Percentiles rank a stretch among this genome's conserved stretches.
These are phyloP conservation scores for Eupithecia centaureata DNA, from an alignment of 2,888 invertebrate genomes.

Conservation along the genomic window DNA sequence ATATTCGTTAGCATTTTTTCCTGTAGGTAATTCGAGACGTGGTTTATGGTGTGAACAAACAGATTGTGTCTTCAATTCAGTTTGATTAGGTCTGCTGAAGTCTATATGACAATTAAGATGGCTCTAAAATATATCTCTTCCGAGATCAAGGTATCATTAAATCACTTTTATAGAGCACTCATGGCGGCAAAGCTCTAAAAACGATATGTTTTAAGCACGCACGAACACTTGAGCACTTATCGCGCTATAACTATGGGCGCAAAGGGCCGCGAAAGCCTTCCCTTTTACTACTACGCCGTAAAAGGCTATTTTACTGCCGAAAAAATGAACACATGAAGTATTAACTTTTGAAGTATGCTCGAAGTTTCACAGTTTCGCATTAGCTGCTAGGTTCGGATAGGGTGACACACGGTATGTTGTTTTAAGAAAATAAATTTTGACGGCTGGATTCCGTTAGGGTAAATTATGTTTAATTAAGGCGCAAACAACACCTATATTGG, in stretches of 20 bases:
- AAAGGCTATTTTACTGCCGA: constrained; percentile 45
- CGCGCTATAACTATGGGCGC: constrained; percentile 28
- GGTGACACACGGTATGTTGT: neutral
- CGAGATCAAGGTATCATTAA: neutral
- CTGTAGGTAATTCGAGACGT: too few species aligned
- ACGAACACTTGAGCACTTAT: constrained; percentile 6
- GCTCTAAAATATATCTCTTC: neutral
- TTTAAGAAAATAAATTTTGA: neutral
- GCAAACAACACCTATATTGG: too few species aligned
- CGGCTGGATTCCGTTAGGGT: neutral
- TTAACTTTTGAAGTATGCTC: constrained; percentile 39
- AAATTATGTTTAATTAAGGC: neutral
- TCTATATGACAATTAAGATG: neutral
- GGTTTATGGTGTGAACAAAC: too few species aligned
- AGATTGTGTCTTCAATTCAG: too few species aligned
- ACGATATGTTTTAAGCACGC: constrained; percentile 3
- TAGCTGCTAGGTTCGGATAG: constrained; percentile 27
- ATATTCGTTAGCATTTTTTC: too few species aligned
- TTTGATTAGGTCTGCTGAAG: neutral
- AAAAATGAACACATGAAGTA: constrained; percentile 42
- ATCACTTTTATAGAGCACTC: neutral
- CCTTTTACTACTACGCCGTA: constrained; percentile 38
- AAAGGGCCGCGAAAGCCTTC: constrained; percentile 38
- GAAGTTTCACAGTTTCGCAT: constrained; percentile 46
- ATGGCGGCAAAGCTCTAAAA: neutral